Evolutionary conservation across 2,113 vertebrate species (phyloP).

Genomic region (Oncorhynchus masou): DNA sequence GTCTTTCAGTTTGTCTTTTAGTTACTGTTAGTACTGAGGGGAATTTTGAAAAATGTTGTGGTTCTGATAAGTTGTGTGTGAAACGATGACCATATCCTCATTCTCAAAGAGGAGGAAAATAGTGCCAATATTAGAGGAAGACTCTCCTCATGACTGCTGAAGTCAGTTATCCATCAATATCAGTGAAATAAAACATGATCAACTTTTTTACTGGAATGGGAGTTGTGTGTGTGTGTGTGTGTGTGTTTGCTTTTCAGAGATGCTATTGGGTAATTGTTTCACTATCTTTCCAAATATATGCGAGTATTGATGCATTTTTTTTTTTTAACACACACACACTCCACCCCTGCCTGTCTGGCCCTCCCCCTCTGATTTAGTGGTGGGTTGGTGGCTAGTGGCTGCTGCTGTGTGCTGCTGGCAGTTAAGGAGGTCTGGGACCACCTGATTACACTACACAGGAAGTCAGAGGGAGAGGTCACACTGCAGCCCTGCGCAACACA

Average conservation of each 20-base stretch:
- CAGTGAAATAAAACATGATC: no score
- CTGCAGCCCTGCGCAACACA: constrained; percentile 47
- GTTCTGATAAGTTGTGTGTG: background rate
- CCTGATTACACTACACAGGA: constrained; percentile 73
- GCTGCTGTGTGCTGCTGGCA: background rate
- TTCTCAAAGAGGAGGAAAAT: background rate
- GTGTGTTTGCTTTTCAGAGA: background rate
- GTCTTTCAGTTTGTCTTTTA: background rate
- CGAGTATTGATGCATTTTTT: background rate
- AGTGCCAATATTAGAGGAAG: background rate
- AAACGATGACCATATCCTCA: background rate
- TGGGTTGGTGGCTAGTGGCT: constrained; percentile 9
- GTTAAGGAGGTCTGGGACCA: constrained; percentile 59
- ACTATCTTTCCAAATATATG: constrained; percentile 13
- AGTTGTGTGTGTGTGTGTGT: background rate
- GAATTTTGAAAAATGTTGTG: background rate
- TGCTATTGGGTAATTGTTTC: background rate
- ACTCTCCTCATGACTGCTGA: background rate
- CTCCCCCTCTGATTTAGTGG: constrained; percentile 49
- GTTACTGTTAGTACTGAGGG: background rate
- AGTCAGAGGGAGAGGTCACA: constrained; percentile 68
- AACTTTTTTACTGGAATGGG: background rate
- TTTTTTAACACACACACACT: background rate
- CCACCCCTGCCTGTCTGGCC: constrained; percentile 12
- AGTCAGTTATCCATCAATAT: background rate